Conservation (phyloP, 2,797 vertebrate genomes). For the Falco rusticolus region DNA sequence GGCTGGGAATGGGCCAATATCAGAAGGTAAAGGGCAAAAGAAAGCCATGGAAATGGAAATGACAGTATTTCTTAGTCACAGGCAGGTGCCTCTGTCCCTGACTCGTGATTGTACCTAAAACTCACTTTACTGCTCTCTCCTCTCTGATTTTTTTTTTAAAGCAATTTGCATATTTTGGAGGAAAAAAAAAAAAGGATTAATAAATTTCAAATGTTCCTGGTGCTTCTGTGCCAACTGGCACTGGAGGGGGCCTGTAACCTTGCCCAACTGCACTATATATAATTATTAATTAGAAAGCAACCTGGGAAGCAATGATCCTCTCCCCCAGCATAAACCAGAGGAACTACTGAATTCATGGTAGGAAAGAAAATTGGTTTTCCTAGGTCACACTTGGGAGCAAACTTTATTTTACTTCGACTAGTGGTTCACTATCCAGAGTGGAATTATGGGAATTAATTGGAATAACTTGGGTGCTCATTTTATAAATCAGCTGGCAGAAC, state of each 20-base stretch:
- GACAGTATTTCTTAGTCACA: neutral
- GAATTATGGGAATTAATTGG: constrained; percentile 63
- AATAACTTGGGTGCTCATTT: constrained; percentile 66
- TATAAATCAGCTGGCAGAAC: constrained; percentile 65
- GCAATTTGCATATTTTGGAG: constrained; percentile 3
- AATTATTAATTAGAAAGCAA: constrained; percentile 69
- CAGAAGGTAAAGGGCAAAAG: constrained; percentile 55
- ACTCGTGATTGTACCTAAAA: neutral
- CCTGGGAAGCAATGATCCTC: constrained; percentile 57
- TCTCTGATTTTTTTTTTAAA: neutral
- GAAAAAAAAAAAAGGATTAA: constrained; percentile 3
- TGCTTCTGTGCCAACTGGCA: constrained; percentile 36
- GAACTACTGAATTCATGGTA: neutral
- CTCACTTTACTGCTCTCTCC: neutral
- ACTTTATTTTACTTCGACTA: constrained; percentile 63
- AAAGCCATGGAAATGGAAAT: constrained; percentile 41
- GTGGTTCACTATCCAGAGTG: constrained; percentile 14
- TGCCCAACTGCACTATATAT: constrained; percentile 64
- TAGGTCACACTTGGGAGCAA: constrained; percentile 40
- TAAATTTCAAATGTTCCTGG: constrained; percentile 31
- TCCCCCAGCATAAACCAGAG: constrained; percentile 20
- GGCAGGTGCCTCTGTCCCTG: neutral
- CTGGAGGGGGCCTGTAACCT: constrained; percentile 40
- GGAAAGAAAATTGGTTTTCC: constrained; percentile 65
- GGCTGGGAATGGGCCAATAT: constrained; percentile 58